Conservation (phyloP, 2,113 vertebrate species). For the Mobula hypostoma region DNA sequence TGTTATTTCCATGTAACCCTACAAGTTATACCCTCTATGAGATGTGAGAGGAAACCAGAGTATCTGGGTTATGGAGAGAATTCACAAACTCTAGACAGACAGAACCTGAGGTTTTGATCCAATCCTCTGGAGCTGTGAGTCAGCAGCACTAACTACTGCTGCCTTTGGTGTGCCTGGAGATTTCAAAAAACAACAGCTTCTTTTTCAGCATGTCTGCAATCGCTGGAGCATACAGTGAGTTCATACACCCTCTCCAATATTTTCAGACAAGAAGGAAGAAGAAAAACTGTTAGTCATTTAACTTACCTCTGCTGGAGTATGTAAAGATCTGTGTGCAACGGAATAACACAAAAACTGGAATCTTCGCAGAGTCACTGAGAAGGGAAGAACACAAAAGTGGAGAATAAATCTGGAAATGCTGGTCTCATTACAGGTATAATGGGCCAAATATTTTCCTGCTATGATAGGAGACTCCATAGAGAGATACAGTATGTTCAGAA, state of each 20-base stretch:
- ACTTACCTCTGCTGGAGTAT: background rate
- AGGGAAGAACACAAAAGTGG: background rate
- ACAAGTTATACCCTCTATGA: too few relatives aligned
- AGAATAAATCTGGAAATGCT: background rate
- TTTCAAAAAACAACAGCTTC: background rate
- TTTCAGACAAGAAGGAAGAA: background rate
- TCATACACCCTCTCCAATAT: background rate
- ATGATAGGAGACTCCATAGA: background rate
- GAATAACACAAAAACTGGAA: background rate
- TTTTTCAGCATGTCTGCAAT: background rate
- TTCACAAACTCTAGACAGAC: too few relatives aligned
- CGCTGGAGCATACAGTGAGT: background rate
- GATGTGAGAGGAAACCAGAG: too few relatives aligned
- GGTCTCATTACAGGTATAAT: background rate
- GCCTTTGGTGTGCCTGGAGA: background rate
- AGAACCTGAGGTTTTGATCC: too few relatives aligned
- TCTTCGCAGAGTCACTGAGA: background rate
- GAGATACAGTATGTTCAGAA: background rate
- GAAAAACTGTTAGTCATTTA: background rate
- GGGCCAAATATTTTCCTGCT: background rate
- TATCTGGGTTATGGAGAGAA: too few relatives aligned
- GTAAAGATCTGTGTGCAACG: background rate
- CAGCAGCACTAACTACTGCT: too few relatives aligned
- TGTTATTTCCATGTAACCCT: too few relatives aligned
- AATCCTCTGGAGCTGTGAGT: too few relatives aligned